Evolutionary conservation across 2,888 invertebrate genomes (phyloP), one percentile per base, ranked within the genome.

Genomic region (Andrena trimmerana): DNA sequence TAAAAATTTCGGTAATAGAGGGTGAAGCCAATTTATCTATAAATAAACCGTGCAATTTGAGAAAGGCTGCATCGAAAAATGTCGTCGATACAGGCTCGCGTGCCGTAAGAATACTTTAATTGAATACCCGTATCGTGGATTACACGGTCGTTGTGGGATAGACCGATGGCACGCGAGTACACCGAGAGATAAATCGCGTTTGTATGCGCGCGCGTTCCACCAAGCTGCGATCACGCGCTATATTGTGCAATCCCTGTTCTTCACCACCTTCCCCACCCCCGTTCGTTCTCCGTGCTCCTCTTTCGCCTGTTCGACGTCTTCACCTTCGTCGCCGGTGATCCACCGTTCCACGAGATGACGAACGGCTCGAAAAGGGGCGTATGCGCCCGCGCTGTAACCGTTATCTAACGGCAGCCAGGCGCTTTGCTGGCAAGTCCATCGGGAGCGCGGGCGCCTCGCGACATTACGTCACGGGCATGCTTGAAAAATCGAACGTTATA

Each of bases 191-290:
- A 63, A 62, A 71, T 79, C 62, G 31, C 52, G 60, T 60, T 68
- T 73, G 59, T 67, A 62, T 50, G 50, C 62, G 69, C 76, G 48
- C 71, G 75, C 83, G 85, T 85, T 83, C 85, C 76, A 83, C 71
- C 78, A 74, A 69, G 78, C 48, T 85, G 78, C 78, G 78, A 85
- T 87, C 85, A 86, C 80, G 86, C 77, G 83, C 85, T 83, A 71
- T 83, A 86, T 86, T 87, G 87, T 85, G 85, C 87, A 86, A 87
- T 81, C 42, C 33, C 36, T 69, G 77, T 31, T 66, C 81, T 68
- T 81, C 71, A 62, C 52, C 27, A 29, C 67, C 33, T 62, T 74
- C 57, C 27, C 52, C 48, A 42, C 42, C 36, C 52, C 24, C 10
- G 59, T 60, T 13, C 33, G 8, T 62, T 24, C 67, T 27, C 10